Percentiles rank a stretch among this genome's conserved stretches.
These are phyloP conservation scores for Nibea coibor DNA, from an alignment of 2,113 vertebrate species.

Conservation along the genomic window DNA sequence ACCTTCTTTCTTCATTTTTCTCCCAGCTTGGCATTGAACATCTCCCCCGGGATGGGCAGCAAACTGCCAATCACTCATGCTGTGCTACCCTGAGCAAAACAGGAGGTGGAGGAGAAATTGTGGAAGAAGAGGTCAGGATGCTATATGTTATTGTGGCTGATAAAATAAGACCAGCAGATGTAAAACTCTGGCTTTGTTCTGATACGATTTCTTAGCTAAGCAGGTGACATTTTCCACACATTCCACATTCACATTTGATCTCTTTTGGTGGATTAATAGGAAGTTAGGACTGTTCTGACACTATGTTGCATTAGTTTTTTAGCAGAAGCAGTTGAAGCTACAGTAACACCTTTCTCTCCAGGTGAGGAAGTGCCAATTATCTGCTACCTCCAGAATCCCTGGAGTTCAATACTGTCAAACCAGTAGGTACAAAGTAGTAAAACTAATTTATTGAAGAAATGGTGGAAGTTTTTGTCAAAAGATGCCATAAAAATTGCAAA, in stretches of 20 bases:
- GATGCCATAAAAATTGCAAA: not conserved
- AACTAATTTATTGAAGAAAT: not conserved
- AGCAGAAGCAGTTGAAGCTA: not conserved
- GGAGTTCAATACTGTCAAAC: not conserved
- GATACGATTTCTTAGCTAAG: not conserved
- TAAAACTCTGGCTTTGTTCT: not conserved
- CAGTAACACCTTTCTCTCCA: not conserved
- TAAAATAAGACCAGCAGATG: not conserved
- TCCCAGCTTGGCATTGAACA: not conserved
- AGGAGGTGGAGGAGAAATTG: constrained; percentile 19
- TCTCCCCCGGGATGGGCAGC: constrained; percentile 9
- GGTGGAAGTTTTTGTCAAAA: not conserved
- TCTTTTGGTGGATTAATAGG: not conserved
- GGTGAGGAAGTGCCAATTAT: not conserved
- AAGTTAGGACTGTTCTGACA: not conserved
- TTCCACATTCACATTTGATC: not conserved
- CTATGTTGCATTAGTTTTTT: not conserved
- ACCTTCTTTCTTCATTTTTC: constrained; percentile 25
- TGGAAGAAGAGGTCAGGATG: not conserved
- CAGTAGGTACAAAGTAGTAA: not conserved
- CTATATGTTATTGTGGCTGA: not conserved
- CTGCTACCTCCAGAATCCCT: not conserved
- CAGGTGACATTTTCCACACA: not conserved
- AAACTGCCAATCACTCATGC: constrained; percentile 25
- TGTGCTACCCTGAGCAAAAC: constrained; percentile 8